Conservation (phyloP, 2,888 invertebrate genomes). For the Tenodera sinensis region DNA sequence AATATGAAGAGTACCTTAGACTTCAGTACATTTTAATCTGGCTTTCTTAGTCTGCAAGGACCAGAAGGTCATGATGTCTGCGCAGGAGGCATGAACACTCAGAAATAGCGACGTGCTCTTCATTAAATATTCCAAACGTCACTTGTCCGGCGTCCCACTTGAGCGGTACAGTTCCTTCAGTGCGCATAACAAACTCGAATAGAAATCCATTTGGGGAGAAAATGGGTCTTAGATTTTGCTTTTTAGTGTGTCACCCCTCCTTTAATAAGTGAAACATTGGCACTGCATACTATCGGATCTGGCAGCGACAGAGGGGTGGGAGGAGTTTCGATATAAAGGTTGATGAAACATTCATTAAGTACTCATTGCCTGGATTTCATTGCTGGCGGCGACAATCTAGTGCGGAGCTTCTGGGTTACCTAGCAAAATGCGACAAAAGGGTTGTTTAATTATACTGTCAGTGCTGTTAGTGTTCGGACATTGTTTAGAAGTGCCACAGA, state of each 20-base stretch:
- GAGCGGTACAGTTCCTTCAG: neutral
- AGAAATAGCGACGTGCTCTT: neutral
- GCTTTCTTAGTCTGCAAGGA: too few species aligned
- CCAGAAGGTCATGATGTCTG: too few species aligned
- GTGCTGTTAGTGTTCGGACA: neutral
- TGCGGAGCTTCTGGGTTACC: neutral
- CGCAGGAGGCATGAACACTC: neutral
- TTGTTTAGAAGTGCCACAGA: neutral
- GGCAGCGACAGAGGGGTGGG: neutral
- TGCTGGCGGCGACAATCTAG: neutral
- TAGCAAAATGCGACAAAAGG: neutral
- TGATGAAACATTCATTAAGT: constrained; percentile 16
- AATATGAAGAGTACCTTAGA: too few species aligned
- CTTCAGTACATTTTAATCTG: too few species aligned
- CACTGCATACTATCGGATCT: neutral
- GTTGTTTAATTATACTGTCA: neutral
- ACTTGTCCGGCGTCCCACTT: neutral
- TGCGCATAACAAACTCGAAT: neutral
- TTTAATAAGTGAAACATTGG: neutral
- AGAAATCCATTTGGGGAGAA: constrained; percentile 5
- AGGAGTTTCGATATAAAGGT: constrained; percentile 17
- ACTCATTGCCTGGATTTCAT: constrained; percentile 13
- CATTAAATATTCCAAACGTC: neutral
- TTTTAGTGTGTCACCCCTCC: constrained; percentile 2
- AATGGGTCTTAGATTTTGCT: constrained; percentile 6